Percentiles rank a stretch among this genome's conserved stretches.
Conservation (phyloP, 2,797 vertebrate species). For the Gallinago nigripennis region DNA sequence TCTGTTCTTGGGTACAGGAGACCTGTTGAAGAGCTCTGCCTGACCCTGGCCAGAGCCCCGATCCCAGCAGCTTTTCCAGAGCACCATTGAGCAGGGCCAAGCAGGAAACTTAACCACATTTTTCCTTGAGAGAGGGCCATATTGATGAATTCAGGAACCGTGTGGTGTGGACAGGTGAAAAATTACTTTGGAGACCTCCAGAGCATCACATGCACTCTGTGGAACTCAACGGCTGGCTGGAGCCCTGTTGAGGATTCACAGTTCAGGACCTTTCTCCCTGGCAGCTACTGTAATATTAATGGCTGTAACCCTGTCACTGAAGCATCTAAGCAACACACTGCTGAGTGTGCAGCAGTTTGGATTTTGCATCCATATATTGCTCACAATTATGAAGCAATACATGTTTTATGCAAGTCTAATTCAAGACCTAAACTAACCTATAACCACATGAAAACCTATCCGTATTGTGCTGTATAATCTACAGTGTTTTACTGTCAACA, state of each 20-base stretch:
- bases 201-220: background rate
- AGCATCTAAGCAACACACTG: background rate
- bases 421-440: background rate
- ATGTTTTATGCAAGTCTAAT: background rate
- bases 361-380: background rate
- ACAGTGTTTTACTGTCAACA: background rate
- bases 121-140: background rate
- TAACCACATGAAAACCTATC: background rate
- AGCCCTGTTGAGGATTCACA: background rate
- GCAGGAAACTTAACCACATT: background rate
- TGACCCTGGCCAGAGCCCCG: background rate
- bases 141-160: background rate
- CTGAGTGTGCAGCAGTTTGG: background rate
- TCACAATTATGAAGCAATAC: background rate
- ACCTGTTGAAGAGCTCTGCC: background rate
- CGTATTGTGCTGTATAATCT: background rate
- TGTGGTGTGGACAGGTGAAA: background rate
- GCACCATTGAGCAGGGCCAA: background rate
- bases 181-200: background rate
- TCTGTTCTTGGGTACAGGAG: background rate
- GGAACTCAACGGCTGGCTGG: background rate
- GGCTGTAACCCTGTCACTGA: rapidly evolving
- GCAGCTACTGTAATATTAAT: background rate
- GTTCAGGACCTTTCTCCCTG: background rate
- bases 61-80: background rate